Evolutionary conservation across 2,797 vertebrate species (phyloP).

Genomic region (Antrozous pallidus): DNA sequence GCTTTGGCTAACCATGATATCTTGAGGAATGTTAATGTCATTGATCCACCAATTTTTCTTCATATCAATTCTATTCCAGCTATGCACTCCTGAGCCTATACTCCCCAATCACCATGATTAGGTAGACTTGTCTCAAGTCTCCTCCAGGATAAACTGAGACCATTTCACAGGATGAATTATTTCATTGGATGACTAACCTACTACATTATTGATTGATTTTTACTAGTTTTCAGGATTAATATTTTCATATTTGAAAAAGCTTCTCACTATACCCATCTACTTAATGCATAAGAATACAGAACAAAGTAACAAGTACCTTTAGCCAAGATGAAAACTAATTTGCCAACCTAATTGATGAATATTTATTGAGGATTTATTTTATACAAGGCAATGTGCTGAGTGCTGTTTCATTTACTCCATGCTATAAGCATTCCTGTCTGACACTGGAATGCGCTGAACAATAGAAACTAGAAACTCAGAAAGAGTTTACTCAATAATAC

Average conservation of each 20-base stretch:
- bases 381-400: not conserved
- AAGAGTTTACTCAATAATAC: not conserved
- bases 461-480: not conserved
- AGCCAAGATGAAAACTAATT: constrained; percentile 21
- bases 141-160: constrained; percentile 7
- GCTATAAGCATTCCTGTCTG: not conserved
- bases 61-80: not conserved
- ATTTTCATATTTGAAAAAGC: constrained; percentile 23
- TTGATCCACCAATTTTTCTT: constrained; percentile 21
- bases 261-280: not conserved
- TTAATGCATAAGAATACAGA: not conserved
- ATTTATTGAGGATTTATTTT: not conserved
- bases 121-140: not conserved
- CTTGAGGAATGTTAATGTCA: not conserved
- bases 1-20: not conserved
- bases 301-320: constrained; percentile 12
- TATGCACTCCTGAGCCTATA: not conserved
- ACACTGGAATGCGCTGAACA: not conserved
- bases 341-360: not conserved
- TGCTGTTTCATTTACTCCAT: not conserved
- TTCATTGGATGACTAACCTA: not conserved
- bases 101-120: not conserved
- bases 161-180: constrained; percentile 9
- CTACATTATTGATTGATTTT: not conserved
- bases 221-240: constrained; percentile 1